Evolutionary conservation across 53 echinoderm and acorn worm genomes (phyloP).

Genomic region (Stichopus horrens): DNA sequence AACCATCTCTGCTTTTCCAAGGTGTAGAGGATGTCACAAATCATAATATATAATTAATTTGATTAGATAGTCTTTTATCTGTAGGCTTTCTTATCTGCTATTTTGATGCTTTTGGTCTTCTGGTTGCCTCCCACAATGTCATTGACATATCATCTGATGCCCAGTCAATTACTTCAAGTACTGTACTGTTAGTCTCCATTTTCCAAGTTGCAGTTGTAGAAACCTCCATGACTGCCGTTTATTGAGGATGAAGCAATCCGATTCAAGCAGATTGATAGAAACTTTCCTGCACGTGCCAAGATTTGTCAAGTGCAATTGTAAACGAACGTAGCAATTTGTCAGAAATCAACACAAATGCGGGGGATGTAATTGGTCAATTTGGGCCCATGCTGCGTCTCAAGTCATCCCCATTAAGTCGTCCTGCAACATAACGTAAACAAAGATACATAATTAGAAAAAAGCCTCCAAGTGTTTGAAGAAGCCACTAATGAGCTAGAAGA

Average conservation of each 20-base stretch:
- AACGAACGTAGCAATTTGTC: constrained; percentile 42
- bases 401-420: neutral
- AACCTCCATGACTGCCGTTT: constrained; percentile 1
- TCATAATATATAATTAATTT: too few species aligned
- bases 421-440: constrained; percentile 31
- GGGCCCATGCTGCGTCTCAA: constrained; percentile 19
- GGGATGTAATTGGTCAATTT: constrained; percentile 26
- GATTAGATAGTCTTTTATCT: neutral
- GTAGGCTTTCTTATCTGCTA: neutral
- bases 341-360: constrained; percentile 20
- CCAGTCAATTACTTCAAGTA: neutral
- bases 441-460: constrained; percentile 32
- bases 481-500: constrained; percentile 29
- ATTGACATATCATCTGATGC: neutral
- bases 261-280: neutral
- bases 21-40: too few species aligned
- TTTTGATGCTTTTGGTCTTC: neutral
- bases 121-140: neutral
- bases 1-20: too few species aligned
- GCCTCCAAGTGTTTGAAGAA: constrained; percentile 4
- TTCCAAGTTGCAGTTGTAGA: neutral
- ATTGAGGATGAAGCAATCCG: neutral
- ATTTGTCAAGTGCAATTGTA: constrained; percentile 34
- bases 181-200: neutral
- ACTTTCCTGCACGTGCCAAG: constrained; percentile 16